phyloP scores from a whole-genome alignment of 1,140 invertebrate species.

The Chionoecetes opilio region DNA sequence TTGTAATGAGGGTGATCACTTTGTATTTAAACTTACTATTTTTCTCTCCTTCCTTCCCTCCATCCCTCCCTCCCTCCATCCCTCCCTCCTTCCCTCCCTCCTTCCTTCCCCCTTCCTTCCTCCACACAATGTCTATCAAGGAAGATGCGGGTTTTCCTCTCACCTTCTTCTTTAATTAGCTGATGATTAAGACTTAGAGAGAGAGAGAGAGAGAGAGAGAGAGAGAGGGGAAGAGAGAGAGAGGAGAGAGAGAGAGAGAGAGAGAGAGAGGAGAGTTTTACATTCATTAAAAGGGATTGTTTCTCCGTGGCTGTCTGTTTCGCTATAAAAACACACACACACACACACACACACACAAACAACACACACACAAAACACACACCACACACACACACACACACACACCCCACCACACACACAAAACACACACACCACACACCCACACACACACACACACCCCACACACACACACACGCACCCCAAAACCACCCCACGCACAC shows the following conservation, averaged over 20 bases:
- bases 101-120: constrained; percentile 34
- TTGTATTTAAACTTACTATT: constrained; percentile 51
- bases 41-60: constrained; percentile 12
- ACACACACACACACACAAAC: constrained; percentile 48
- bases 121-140: constrained; percentile 61
- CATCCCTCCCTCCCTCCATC: background rate
- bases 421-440: constrained; percentile 49
- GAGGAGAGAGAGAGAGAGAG: constrained; percentile 25
- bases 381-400: constrained; percentile 51
- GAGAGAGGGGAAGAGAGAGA: constrained; percentile 38
- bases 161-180: constrained; percentile 75
- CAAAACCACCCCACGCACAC: too few species aligned
- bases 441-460: constrained; percentile 48
- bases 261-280: constrained; percentile 68
- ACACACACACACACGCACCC: constrained; percentile 38
- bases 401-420: too few species aligned
- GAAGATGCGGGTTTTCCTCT: constrained; percentile 78
- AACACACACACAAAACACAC: constrained; percentile 53
- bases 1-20: constrained; percentile 62
- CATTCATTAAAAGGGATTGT: constrained; percentile 77
- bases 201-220: constrained; percentile 16
- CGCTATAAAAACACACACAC: constrained; percentile 23
- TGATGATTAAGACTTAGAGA: constrained; percentile 70
- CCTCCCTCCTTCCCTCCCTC: background rate
- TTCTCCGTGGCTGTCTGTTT: constrained; percentile 33